Percentiles rank a stretch among this genome's conserved stretches.
Conservation (phyloP, 2,797 vertebrate genomes). For the Ficedula albicollis region DNA sequence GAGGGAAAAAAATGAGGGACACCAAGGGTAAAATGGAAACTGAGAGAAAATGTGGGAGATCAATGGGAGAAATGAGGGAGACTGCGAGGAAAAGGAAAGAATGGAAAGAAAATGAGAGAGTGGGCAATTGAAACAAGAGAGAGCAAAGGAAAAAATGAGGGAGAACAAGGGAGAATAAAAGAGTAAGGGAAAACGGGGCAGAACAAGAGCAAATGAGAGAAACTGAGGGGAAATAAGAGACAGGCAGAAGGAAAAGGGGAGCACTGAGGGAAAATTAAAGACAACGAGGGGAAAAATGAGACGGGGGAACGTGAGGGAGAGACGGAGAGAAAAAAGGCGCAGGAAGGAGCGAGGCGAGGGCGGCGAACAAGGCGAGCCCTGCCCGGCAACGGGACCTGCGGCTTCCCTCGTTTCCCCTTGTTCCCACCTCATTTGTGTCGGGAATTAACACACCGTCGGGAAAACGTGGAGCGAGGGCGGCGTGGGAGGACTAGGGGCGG, state of each 20-base stretch:
- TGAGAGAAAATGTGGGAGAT: neutral
- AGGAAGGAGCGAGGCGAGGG: neutral
- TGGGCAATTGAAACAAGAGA: neutral
- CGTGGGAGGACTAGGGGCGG: neutral
- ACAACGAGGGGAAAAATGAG: neutral
- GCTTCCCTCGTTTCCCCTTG: neutral
- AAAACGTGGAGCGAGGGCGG: neutral
- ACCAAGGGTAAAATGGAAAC: neutral
- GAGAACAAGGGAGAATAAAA: neutral
- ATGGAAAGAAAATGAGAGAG: neutral
- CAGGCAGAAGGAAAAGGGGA: neutral
- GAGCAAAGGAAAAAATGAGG: neutral
- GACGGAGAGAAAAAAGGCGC: neutral
- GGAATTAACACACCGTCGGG: neutral
- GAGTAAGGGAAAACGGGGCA: neutral
- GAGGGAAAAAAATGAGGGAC: no score
- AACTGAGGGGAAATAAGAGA: neutral
- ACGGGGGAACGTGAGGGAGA: neutral
- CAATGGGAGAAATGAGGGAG: neutral
- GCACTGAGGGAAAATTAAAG: neutral
- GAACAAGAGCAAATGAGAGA: neutral
- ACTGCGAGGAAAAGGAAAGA: neutral
- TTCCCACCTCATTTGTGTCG: neutral
- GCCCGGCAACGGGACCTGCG: neutral
- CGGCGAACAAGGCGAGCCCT: neutral